Evolutionary conservation across 1,140 invertebrate species (phyloP), one percentile per base, ranked within the genome.

Genomic region (Drosophila mojavensis): DNA sequence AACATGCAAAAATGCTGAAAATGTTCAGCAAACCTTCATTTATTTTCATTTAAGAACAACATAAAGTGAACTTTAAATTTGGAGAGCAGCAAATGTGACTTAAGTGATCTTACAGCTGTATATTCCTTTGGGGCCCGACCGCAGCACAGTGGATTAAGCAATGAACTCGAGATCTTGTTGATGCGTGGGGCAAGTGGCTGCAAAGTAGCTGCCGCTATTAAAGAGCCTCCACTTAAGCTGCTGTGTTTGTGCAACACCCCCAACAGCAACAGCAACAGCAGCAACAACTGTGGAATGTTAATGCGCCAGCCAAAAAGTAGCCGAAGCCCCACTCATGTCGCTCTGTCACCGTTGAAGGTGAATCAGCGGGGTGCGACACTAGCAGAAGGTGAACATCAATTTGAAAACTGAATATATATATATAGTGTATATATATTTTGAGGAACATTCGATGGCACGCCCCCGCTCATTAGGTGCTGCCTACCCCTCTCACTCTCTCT

Each of bases 361-460:
- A 6, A 24, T 28, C n/a, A 13, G 50, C 36, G 11, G 39, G 50
- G 20, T 13, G 61, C 60, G 26, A 4, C 41, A 26, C n/a, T 58
- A 75, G 82, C 79, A 82, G 79, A 82, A 88, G 82, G 83, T 83
- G 84, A 74, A 71, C 82, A 86, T 86, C 79, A 86, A 86, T 86
- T 88, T 83, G 79, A 79, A 83, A 47, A 79, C 83, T 9, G 43
- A 7, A 17, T 47, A 15, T 45, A 45, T 15, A 45, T 45, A 45
- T 4, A 45, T 4, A 6, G 30, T 45, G 15, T 39, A 13, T 13
- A 13, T 13, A 39, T 39, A 39, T 39, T 39, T 39, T 39, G 11
- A 39, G 72, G 64, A 74, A 64, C 75, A 65, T 82, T 82, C 79
- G 79, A 82, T 79, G 72, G 48, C 79, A 72, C 82, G 82, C 82